phyloP scores from a whole-genome alignment of 64 coral and sea anemone species.

The Dendronephthya gigantea region DNA sequence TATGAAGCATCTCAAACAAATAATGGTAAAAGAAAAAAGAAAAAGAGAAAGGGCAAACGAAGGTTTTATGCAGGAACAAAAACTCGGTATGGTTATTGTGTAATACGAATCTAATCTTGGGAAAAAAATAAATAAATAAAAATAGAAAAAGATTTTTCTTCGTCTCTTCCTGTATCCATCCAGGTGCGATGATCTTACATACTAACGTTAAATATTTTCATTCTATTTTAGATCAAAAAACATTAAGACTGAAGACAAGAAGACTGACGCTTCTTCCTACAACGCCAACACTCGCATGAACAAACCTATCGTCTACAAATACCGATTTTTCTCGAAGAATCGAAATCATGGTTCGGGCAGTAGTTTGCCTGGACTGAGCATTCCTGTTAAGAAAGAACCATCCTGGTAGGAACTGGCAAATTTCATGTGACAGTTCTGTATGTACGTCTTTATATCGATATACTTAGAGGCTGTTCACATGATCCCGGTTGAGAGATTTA shows the following conservation, averaged over 20 bases:
- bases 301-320: background rate
- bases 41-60: too few species aligned
- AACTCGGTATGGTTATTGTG: too few species aligned
- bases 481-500: too few species aligned
- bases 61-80: background rate
- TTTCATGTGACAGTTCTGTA: too few species aligned
- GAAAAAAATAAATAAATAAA: too few species aligned
- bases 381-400: background rate
- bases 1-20: background rate
- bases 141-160: background rate
- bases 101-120: too few species aligned
- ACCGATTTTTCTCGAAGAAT: background rate
- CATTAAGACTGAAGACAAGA: background rate
- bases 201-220: background rate
- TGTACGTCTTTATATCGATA: too few species aligned
- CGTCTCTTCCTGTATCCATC: too few species aligned
- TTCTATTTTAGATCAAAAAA: background rate
- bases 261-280: background rate
- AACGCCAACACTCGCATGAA: background rate
- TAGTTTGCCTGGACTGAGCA: background rate
- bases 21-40: background rate
- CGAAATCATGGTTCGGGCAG: background rate
- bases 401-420: too few species aligned
- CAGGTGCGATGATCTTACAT: too few species aligned
- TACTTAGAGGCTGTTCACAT: too few species aligned